Base-by-base conservation (phyloP, 1,140 invertebrate species). In the Plutomurus gul region DNA sequence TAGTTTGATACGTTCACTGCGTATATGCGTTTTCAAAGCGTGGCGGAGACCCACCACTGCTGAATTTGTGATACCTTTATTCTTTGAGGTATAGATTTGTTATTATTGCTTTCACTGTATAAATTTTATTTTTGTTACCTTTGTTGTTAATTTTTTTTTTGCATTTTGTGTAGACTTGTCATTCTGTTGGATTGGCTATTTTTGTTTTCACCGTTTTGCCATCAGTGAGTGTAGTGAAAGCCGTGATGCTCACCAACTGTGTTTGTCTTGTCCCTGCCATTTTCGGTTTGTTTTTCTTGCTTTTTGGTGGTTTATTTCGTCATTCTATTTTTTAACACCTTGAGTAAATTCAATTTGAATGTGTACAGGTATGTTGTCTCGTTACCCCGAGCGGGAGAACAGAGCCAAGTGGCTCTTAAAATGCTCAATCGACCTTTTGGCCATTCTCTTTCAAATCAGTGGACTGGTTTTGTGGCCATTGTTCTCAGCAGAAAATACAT, bases 211-310 rank as follows among this genome's bases (percentile, higher is more conserved):
- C 92, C 33, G 91, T 98, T 39, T 88, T 98, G 5, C 96, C 97
- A 0, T 92, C 95, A 84, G 86, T 98, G 37, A 95, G 98, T 86
- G 94, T 96, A 25, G 92, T 97, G 39, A 94, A 96, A 87, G 95
- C 94, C 3, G 92, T 95, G 10, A 96, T 98, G 93, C 87, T 98
- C 30, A 96, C 96, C 7, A 97, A 96, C 87, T 97, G 94, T 84
- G 90, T 98, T 18, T 97, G 94, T 86, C 92, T 97, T 65, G 88
- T 97, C 4, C 96, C 96, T 0, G 92, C 92, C 46, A 87, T 94
- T n/a, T 86, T 93, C 47, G 90, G 91, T 91, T 43, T 18, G 37
- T 33, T 33, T 33, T 60, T 30, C 13, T 22, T 0, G n/a, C n/a
- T n/a, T n/a, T n/a, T n/a, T n/a, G n/a, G n/a, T n/a, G n/a, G n/a